A percentile compares a stretch with the other conserved stretches of the same genome.
phyloP scores from a whole-genome alignment of 2,113 vertebrate species.

The Cathartes aura region DNA sequence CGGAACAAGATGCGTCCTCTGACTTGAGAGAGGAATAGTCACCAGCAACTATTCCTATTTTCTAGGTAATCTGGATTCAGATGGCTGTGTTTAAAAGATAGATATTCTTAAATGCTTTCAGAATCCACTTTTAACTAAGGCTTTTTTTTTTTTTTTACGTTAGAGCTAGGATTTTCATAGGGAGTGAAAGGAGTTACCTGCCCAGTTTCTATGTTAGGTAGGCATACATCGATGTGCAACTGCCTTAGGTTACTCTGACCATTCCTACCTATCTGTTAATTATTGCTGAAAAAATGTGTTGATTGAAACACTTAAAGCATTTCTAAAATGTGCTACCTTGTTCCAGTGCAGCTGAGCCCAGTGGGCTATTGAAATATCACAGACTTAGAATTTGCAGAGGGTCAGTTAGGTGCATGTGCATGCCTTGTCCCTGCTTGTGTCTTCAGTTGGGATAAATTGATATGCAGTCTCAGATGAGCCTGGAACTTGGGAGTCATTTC shows the following conservation, averaged over 20 bases:
- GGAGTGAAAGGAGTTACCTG: not conserved
- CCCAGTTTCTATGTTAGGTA: fast-evolving
- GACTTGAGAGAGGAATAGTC: not conserved
- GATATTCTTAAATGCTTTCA: not conserved
- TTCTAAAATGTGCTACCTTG: not conserved
- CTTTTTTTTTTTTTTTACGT: fast-evolving
- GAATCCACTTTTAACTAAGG: not conserved
- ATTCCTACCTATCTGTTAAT: not conserved
- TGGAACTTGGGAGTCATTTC: not conserved
- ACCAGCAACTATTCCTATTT: not conserved
- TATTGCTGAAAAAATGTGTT: not conserved
- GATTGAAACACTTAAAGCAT: not conserved
- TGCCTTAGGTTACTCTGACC: not conserved
- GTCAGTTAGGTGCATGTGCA: fast-evolving
- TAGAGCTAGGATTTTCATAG: not conserved
- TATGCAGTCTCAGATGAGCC: not conserved
- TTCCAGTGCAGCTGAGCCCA: not conserved
- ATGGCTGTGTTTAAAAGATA: not conserved
- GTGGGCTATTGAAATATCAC: not conserved
- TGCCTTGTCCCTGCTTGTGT: not conserved
- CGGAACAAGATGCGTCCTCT: not conserved
- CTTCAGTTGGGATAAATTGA: not conserved
- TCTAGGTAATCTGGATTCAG: not conserved
- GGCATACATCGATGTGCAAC: no score
- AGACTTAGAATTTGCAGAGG: not conserved